Base-by-base conservation (phyloP, 2,113 vertebrate species). In the Brienomyrus longianalis region DNA sequence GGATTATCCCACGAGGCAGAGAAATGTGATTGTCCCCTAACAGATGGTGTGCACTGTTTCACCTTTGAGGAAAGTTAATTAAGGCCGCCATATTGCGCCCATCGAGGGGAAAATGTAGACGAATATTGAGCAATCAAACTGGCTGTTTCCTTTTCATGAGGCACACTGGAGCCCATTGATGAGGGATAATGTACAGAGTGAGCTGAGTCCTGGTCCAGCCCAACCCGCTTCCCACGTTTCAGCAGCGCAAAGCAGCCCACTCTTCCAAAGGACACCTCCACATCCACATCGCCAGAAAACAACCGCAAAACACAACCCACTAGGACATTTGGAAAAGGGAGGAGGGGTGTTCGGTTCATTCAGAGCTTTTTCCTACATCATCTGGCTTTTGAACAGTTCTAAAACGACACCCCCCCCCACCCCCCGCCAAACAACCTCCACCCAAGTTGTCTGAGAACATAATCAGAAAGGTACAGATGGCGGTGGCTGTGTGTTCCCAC, bases 51-150 rank as follows among this genome's bases (percentile, higher is more conserved):
- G 96, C 97, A 98, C 97, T 97, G 97, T 97, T 99, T 99, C 98
- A 99, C 98, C 98, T 99, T 97, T 98, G 97, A 98, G 97, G 97
- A 97, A 97, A 99, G 98, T 99, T 99, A 99, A 99, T 99, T 99
- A 99, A 99, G 98, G 97, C 97, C 95, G 96, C 97, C 98, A 99
- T 99, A 98, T 99, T 99, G 98, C 97, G 96, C 96, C 96, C 96
- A 97, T 98, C 97, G 97, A 97, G 97, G 97, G 97, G 96, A 98
- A 98, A 98, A 97, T 97, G 96, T 96, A 97, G 97, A 98, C 97
- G 97, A 97, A 99, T 98, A 98, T 98, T 97, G 97, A 98, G 98
- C 97, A 97, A 98, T 98, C 96, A 96, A 98, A 97, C 95, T 95
- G 96, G 93, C 96, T 97, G 96, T 97, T 96, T 97, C 95, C 96